Conservation (phyloP, 2,888 invertebrate species). For the Macropis europaea region DNA sequence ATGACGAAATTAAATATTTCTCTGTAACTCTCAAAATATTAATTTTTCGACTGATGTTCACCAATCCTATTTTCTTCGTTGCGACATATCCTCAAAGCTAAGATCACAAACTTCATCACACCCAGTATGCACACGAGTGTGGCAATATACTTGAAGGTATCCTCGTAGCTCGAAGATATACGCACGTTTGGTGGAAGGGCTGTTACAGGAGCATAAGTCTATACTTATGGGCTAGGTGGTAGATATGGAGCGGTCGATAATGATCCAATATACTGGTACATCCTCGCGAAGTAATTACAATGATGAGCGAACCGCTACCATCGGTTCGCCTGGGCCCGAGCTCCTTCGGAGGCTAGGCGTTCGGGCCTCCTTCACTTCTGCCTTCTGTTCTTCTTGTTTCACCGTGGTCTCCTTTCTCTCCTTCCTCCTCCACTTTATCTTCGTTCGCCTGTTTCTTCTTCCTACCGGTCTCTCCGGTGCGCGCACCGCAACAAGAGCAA, state of each 20-base stretch:
- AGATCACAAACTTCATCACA: too few species aligned
- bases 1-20: too few species aligned
- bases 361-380: slow-evolving; percentile 47
- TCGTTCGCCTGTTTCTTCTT: slow-evolving; percentile 8
- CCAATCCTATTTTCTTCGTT: too few species aligned
- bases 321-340: slow-evolving; percentile 47
- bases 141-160: slow-evolving; percentile 17
- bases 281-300: slow-evolving; percentile 78
- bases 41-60: too few species aligned
- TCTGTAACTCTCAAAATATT: too few species aligned
- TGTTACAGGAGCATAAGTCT: slow-evolving; percentile 63
- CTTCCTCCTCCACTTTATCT: slow-evolving; percentile 2
- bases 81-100: too few species aligned
- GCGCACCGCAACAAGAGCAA: slow-evolving; percentile 75
- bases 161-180: slow-evolving; percentile 35
- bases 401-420: slow-evolving; percentile 39
- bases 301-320: slow-evolving; percentile 78
- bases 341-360: slow-evolving; percentile 70
- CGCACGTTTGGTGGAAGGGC: slow-evolving; percentile 29
- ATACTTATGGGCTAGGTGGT: slow-evolving; percentile 76
- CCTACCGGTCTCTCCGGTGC: slow-evolving; percentile 13
- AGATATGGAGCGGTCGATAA: slow-evolving; percentile 78
- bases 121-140: slow-evolving; percentile 17
- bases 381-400: slow-evolving; percentile 23
- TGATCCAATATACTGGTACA: slow-evolving; percentile 79